Conservation (phyloP, 2,888 invertebrate genomes). For the Caenorhabditis wallacei region DNA sequence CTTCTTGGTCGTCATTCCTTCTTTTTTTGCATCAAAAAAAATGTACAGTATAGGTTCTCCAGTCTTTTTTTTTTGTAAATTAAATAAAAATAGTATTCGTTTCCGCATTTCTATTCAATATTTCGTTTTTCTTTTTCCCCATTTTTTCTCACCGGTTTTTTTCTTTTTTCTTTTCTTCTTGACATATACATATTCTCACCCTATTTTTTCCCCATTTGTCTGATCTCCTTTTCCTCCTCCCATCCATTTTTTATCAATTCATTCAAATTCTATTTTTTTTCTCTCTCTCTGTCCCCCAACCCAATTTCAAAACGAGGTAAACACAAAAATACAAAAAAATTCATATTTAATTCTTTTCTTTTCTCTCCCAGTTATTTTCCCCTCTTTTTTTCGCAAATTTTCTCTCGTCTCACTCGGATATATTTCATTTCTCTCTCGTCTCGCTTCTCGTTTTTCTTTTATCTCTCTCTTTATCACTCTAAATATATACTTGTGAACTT, state of each 20-base stretch:
- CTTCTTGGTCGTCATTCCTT: conserved; percentile 27
- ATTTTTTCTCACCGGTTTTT: conserved; percentile 30
- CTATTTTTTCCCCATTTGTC: background rate
- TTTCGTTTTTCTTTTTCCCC: conserved; percentile 23
- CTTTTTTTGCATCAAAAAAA: no score
- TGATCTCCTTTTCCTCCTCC: background rate
- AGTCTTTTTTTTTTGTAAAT: conserved; percentile 1
- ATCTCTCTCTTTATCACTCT: background rate
- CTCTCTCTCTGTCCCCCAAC: no score
- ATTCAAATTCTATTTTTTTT: conserved; percentile 9
- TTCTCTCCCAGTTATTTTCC: background rate
- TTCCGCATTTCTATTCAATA: conserved; percentile 43
- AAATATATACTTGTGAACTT: conserved; percentile 23
- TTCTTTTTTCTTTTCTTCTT: background rate
- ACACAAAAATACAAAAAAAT: conserved; percentile 39
- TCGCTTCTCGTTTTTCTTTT: background rate
- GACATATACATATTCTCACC: conserved; percentile 32
- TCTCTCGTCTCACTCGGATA: no score
- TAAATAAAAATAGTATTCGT: background rate
- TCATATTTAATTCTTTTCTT: background rate
- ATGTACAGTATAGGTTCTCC: conserved; percentile 36
- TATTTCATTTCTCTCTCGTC: conserved; percentile 1
- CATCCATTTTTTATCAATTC: conserved; percentile 3
- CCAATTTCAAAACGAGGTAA: conserved; percentile 34
- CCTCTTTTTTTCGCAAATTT: background rate